Evolutionary conservation across 2,113 vertebrate species (phyloP).

Genomic region (Murina feae): DNA sequence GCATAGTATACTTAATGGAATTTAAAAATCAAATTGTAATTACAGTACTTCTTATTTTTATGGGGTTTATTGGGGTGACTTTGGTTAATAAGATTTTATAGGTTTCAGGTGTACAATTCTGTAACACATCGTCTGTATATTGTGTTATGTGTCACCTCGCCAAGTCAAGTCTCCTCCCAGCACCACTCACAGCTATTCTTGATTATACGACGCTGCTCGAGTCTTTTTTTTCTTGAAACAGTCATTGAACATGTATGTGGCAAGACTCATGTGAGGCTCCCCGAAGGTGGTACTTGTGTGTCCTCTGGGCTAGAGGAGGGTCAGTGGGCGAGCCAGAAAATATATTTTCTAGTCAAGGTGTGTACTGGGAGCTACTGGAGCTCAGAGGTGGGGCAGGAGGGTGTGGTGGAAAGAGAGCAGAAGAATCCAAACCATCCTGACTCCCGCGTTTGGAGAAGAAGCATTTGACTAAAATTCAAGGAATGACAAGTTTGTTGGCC

Average conservation of each 20-base stretch:
- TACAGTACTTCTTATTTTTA: neutral
- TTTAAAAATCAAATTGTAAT: neutral
- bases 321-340: neutral
- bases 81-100: neutral
- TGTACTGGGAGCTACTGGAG: rapidly evolving
- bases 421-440: neutral
- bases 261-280: neutral
- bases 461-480: neutral
- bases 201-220: neutral
- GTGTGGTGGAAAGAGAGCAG: no score
- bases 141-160: neutral
- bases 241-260: neutral
- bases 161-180: neutral
- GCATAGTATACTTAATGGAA: neutral
- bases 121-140: neutral
- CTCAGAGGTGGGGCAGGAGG: neutral
- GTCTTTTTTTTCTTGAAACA: neutral
- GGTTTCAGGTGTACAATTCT: neutral
- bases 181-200: neutral
- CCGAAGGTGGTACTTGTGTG: neutral
- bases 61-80: neutral
- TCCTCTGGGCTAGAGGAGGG: neutral
- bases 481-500: neutral
- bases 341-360: neutral
- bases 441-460: neutral